Conservation (phyloP, 1,140 invertebrate genomes). For the Bombus sylvicola region DNA sequence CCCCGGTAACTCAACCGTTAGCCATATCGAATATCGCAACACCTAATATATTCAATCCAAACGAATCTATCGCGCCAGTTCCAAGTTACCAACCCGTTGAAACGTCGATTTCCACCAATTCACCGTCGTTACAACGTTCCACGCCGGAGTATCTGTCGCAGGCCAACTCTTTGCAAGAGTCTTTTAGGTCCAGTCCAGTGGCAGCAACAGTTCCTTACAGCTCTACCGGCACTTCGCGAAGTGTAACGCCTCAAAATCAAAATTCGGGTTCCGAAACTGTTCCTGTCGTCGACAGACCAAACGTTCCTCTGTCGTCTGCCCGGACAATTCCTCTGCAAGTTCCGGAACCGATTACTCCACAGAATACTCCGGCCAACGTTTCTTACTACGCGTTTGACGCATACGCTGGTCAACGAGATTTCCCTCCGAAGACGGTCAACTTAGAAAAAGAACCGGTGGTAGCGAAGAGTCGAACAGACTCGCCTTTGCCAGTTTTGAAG, state of each 20-base stretch:
- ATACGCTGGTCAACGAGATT: conserved; percentile 36
- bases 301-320: conserved; percentile 59
- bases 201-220: conserved; percentile 11
- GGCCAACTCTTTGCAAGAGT: conserved; percentile 63
- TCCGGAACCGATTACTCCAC: conserved; percentile 75
- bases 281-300: background rate
- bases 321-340: conserved; percentile 68
- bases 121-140: conserved; percentile 58
- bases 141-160: conserved; percentile 51
- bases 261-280: conserved; percentile 19
- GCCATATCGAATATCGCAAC: conserved; percentile 30
- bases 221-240: background rate
- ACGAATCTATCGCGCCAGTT: conserved; percentile 35
- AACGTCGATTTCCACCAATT: conserved; percentile 36
- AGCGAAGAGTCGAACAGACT: conserved; percentile 6
- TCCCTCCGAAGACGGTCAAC: background rate
- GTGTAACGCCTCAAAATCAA: conserved; percentile 32
- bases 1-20: conserved; percentile 34
- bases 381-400: conserved; percentile 67
- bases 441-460: conserved; percentile 4
- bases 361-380: conserved; percentile 77
- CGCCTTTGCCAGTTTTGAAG: background rate
- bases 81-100: background rate
- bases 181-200: conserved; percentile 71
- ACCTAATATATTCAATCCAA: conserved; percentile 68